Evolutionary conservation across 2,797 vertebrate species (phyloP).

Genomic region (Malacoctenus gilli): DNA sequence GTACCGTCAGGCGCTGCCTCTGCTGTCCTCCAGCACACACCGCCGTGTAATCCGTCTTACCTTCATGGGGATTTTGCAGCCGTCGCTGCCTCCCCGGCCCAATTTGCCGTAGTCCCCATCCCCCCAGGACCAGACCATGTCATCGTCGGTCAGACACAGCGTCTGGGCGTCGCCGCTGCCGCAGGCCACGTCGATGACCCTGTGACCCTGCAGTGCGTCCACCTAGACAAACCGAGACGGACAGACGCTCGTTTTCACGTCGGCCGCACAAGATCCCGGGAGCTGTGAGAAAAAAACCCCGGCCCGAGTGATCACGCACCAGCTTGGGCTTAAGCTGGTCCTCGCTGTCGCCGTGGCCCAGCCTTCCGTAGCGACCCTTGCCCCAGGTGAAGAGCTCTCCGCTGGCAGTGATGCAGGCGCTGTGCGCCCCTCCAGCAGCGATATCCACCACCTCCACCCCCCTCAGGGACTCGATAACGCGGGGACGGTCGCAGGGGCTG

Average conservation of each 20-base stretch:
- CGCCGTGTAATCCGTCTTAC: conserved; percentile 68
- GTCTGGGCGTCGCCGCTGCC: conserved; percentile 98
- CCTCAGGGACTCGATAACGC: conserved; percentile 95
- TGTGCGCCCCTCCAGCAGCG: conserved; percentile 96
- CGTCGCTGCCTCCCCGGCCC: conserved; percentile 95
- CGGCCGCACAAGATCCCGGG: not conserved
- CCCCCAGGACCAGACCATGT: conserved; percentile 99
- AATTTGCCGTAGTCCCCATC: conserved; percentile 98
- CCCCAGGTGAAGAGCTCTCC: conserved; percentile 99
- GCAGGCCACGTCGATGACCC: conserved; percentile 95
- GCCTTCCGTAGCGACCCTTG: conserved; percentile 94
- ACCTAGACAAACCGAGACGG: conserved; percentile 80
- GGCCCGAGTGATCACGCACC: conserved; percentile 74
- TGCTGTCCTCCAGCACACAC: conserved; percentile 3
- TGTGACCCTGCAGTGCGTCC: conserved; percentile 95
- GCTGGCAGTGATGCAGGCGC: conserved; percentile 93
- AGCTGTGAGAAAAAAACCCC: not conserved
- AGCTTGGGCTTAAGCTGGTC: conserved; percentile 98
- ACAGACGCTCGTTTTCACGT: conserved; percentile 10
- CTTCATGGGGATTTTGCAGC: conserved; percentile 99
- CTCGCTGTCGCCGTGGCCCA: conserved; percentile 97
- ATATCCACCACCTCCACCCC: conserved; percentile 96
- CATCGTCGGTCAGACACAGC: conserved; percentile 94
- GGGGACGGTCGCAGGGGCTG: conserved; percentile 96
- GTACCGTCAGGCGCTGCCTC: not conserved